Evolutionary conservation across 2,797 vertebrate genomes (phyloP), one percentile per base, ranked within the genome.

Genomic region (Leucoraja ocellata): DNA sequence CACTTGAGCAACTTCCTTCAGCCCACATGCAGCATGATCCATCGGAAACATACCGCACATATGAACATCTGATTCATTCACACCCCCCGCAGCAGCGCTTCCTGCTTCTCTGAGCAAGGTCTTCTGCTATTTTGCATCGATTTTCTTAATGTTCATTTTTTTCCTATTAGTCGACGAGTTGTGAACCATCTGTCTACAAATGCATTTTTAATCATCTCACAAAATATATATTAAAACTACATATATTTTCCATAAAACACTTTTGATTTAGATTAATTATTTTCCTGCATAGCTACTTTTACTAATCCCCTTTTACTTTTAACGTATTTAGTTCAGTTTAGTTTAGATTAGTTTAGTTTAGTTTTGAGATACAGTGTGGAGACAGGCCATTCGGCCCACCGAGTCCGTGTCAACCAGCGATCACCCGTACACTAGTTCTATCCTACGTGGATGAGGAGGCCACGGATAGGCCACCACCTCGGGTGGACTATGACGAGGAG

Each of bases 1-100:
- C 90, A 91, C 71, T 90, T 92, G 68, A 92, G 90, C 23, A 92
- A 92, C 39, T 92, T 92, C 90, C 71, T 92, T 92, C 90, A 74
- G 71, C 39, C 32, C 36, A 73, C 84, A 36, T 36, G 21, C 63
- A 88, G 16, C 6, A 36, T 88, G 61, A 54, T n/a, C 4, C 65
- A 74, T 39, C 58, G 90, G 39, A 76, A 76, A 7, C 5, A 8
- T 36, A 25, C 1, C 13, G 58, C 73, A 76, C 6, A 54, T 3
- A 23, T 73, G 6, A 91, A 91, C 83, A 76, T 90, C 90, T 74
- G 68, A 92, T 58, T 92, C 73, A 46, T 23, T 10, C 13, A 28
- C 46, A 39, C 39, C 10, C 65, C 63, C 61, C n/a, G 21, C 61
- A 88, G 14, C 16, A 13, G 10, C 16, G 71, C 11, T 25, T 28